A percentile compares a stretch with the other conserved stretches of the same genome.
These are phyloP conservation scores for Nycticebus coucang DNA, from an alignment of 2,113 vertebrate species.

Conservation along the genomic window DNA sequence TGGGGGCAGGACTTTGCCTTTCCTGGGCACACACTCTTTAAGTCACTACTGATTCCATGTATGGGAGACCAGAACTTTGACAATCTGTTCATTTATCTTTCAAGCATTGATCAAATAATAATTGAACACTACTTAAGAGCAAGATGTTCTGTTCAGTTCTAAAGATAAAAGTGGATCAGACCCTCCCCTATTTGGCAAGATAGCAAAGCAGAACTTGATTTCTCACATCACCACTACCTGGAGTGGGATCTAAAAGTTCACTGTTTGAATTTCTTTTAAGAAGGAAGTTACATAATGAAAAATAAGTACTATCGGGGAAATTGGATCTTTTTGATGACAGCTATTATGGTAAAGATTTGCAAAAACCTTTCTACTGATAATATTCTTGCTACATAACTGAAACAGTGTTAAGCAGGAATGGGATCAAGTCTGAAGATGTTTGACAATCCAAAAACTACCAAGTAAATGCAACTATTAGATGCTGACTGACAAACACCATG, in stretches of 20 bases:
- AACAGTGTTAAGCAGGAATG: constrained; percentile 85
- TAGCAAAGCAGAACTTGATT: constrained; percentile 91
- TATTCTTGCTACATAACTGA: constrained; percentile 71
- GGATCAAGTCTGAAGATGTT: constrained; percentile 89
- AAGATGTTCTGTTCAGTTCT: neutral
- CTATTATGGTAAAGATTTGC: neutral
- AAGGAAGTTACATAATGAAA: constrained; percentile 71
- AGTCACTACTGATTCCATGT: neutral
- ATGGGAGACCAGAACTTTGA: neutral
- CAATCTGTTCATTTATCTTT: neutral
- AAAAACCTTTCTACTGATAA: constrained; percentile 1
- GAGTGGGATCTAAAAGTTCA: constrained; percentile 88
- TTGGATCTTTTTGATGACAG: neutral
- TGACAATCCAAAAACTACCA: constrained; percentile 86
- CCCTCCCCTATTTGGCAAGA: constrained; percentile 76
- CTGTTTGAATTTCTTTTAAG: constrained; percentile 92
- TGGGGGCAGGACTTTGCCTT: neutral
- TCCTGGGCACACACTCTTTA: neutral
- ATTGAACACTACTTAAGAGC: neutral
- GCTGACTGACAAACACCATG: constrained; percentile 86
- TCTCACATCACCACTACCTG: constrained; percentile 91
- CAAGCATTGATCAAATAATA: neutral
- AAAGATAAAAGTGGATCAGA: neutral
- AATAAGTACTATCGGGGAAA: neutral
- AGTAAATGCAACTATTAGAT: constrained; percentile 86